Evolutionary conservation across 2,113 vertebrate genomes (phyloP).

Genomic region (Murina feae): DNA sequence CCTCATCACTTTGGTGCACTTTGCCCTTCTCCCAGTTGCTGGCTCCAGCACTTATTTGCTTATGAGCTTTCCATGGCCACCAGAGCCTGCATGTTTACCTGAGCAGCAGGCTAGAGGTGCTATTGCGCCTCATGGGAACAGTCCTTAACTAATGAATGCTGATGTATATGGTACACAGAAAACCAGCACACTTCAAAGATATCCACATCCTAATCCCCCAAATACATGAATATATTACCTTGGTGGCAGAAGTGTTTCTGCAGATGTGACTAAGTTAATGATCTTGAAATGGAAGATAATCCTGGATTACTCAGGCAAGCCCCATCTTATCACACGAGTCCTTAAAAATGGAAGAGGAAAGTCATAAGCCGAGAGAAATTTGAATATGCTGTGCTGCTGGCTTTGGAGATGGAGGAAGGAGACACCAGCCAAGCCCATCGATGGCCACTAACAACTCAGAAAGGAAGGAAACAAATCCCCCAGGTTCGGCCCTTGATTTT

Average conservation of each 20-base stretch:
- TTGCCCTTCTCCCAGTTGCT: not conserved
- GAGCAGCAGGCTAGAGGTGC: not conserved
- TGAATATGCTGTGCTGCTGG: not conserved
- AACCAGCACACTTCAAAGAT: not conserved
- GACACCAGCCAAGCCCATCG: not conserved
- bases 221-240: not conserved
- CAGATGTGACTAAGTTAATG: not conserved
- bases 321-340: not conserved
- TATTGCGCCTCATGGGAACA: not conserved
- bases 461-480: not conserved
- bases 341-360: not conserved
- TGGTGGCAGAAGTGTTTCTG: not conserved
- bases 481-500: not conserved
- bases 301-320: not conserved
- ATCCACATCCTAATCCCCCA: not conserved
- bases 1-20: not conserved
- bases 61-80: not conserved
- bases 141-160: not conserved
- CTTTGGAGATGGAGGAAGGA: not conserved
- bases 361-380: not conserved
- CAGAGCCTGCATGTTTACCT: not conserved
- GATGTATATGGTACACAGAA: not conserved
- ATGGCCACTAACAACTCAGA: not conserved
- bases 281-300: not conserved
- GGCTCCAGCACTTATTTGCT: not conserved